Evolutionary conservation across 1,140 invertebrate genomes (phyloP), one percentile per base, ranked within the genome.

Genomic region (Apis dorsata): DNA sequence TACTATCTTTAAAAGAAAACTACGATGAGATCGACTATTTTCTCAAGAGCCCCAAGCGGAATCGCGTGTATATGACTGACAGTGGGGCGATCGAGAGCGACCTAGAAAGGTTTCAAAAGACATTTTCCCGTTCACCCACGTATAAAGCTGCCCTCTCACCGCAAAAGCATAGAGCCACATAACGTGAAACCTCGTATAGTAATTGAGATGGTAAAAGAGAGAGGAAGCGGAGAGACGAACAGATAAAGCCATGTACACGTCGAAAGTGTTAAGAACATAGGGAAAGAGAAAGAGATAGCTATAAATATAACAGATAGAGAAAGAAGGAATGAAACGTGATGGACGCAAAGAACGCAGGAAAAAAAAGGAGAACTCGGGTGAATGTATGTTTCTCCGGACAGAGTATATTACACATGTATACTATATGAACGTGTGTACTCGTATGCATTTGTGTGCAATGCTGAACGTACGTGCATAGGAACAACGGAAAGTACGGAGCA

Each of bases 91-190:
- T 90, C 89, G 90, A 90, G 90, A 90, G 87, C 92, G 92, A 93
- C 92, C 93, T 92, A 93, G 92, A 93, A 93, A 93, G 91, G 86
- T 91, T 92, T 92, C 86, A 90, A 92, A 92, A 92, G 91, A 92
- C 90, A 91, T 93, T 93, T 93, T 93, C 92, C 92, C 91, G 92
- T 93, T 93, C 92, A 93, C 91, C 92, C 91, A 92, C 90, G 92
- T 92, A 91, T 86, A 90, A 90, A 91, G 85, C 85, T 82, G 77
- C 75, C 84, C 87, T 87, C 86, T 85, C 79, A 72, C 85, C 76
- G 86, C 86, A 83, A 76, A 79, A 88, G 81, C 71, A 79, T 81
- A 82, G 90, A 88, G 88, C 82, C 84, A 87, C 89, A 88, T 87
- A 86, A 86, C 86, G 86, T 85, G 90, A 90, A 91, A 91, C 89